phyloP scores from a whole-genome alignment of 2,797 vertebrate species.

The Syndactyla subalaris region DNA sequence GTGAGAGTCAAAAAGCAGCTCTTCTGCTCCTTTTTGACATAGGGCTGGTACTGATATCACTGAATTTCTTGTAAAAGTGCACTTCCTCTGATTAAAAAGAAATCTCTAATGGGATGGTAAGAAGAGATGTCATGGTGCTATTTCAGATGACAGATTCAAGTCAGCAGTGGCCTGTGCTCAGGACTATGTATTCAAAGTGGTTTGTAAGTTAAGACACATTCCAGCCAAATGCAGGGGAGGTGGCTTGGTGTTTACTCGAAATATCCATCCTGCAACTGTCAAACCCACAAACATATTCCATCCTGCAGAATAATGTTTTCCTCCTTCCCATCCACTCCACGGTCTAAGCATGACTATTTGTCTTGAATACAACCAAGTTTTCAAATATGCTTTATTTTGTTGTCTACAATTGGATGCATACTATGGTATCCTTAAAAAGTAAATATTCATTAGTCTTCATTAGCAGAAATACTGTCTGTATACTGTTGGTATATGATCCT shows the following conservation, averaged over 20 bases:
- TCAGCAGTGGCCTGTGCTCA: constrained; percentile 28
- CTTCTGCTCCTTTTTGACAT: neutral
- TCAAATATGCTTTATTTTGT: neutral
- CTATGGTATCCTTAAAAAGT: neutral
- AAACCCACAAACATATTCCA: constrained; percentile 13
- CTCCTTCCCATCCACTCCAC: neutral
- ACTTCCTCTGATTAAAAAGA: neutral
- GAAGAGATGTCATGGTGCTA: neutral
- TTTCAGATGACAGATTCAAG: neutral
- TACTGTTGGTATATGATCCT: neutral
- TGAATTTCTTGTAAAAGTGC: neutral
- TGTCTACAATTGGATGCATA: neutral
- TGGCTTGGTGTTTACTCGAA: constrained; percentile 37
- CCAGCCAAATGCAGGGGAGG: neutral
- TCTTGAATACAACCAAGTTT: neutral
- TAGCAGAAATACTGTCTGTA: neutral
- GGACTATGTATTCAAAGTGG: neutral
- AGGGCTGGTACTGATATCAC: neutral
- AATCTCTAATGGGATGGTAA: neutral
- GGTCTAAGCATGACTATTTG: neutral
- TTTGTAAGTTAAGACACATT: constrained; percentile 22
- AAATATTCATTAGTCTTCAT: constrained; percentile 28
- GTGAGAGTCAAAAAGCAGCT: neutral
- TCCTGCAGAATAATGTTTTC: constrained; percentile 38
- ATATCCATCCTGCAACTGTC: constrained; percentile 23